Base-by-base conservation (phyloP, 2,888 invertebrate species). In the Andrena flavipes region DNA sequence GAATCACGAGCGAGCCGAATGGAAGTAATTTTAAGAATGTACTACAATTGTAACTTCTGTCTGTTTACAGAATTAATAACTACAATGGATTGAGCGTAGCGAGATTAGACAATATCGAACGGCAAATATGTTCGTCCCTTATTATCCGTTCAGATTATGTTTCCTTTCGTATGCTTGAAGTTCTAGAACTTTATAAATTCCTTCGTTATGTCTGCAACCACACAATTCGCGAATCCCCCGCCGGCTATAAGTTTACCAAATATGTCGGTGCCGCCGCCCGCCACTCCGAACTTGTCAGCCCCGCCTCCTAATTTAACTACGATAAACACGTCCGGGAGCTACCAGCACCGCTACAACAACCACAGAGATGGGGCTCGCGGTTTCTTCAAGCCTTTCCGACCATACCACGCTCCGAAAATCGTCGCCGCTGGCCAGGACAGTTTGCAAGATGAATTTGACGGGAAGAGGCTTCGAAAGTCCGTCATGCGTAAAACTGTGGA, bases 401-500 rank as follows among this genome's bases (percentile, higher is more conserved):
- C 94, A 0, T 95, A 94, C 85, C 94, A 94, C 29, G 92, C 93
- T 0, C 94, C 94, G 0, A 94, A 94, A 89, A 92, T 90, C 78
- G 93, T 91, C 16, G 91, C 92, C 48, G 93, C 92, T 7, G 92
- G 92, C 48, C 93, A 93, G 69, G 94, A 94, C 70, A 91, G 90
- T 3, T 87, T 93, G 49, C 96, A 97, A 91, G 97, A 97, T 92
- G 98, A 98, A 94, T 99, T 98, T 93, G 99, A 99, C 95, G 99
- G 99, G 80, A 99, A 99, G 95, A 96, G 99, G 86, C 95, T 99
- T 90, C 95, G 99, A 91, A 99, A 99, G 95, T 98, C 99, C 89
- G 98, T 99, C 85, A 98, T 99, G 96, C 96, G 99, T 89, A 99
- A 99, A 95, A 99, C 99, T 48, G 99, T 99, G 73, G 99, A 99